phyloP scores from a whole-genome alignment of 2,113 vertebrate species.

The Petrocephalus zakoni region DNA sequence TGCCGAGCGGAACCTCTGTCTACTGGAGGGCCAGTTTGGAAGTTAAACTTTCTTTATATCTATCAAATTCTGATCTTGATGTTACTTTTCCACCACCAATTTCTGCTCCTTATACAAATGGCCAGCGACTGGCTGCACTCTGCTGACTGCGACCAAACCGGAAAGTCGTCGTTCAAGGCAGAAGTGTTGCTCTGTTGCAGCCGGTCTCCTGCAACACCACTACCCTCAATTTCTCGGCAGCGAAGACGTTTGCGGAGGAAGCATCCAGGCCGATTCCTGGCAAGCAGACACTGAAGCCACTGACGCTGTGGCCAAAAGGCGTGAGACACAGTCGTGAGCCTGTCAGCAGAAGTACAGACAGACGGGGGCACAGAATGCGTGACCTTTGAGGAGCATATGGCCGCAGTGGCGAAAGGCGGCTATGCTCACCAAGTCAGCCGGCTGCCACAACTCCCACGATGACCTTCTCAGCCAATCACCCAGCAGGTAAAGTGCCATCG shows the following conservation, averaged over 20 bases:
- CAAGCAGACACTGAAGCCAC: background rate
- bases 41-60: background rate
- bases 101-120: background rate
- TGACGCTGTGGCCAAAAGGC: background rate
- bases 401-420: background rate
- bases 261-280: background rate
- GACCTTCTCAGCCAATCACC: background rate
- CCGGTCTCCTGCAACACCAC: background rate
- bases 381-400: conserved; percentile 3
- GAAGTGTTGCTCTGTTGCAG: background rate
- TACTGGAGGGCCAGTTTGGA: background rate
- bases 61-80: background rate
- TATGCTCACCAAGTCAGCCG: background rate
- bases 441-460: background rate
- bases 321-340: background rate
- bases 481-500: background rate
- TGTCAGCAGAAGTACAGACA: background rate
- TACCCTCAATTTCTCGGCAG: background rate
- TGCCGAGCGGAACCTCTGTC: background rate
- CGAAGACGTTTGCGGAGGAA: too few species aligned
- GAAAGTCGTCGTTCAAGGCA: background rate
- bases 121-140: background rate
- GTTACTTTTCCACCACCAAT: background rate
- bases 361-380: background rate
- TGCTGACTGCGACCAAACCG: background rate